Base-by-base conservation (phyloP, 2,797 vertebrate species). In the Chaetophractus vellerosus region DNA sequence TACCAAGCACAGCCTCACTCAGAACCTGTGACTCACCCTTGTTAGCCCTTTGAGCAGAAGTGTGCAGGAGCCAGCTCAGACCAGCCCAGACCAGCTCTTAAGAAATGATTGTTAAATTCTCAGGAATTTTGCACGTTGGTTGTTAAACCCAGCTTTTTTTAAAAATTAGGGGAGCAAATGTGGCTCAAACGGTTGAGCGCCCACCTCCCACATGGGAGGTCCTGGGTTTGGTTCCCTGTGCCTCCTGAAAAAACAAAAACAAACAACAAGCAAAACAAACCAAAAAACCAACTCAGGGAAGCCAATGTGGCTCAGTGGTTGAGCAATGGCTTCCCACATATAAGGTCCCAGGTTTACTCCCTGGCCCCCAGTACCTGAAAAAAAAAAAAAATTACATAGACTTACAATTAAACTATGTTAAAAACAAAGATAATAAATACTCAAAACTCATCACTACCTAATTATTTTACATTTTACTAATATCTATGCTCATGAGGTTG, bases 41-140 rank as follows among this genome's bases (percentile, higher is more conserved):
- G 0, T 26, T 16, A 24, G 21, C 24, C 21, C 45, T 24, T 5
- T 24, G 21, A 31, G 33, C 18, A 24, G 12, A 2, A 0, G 1
- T 21, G n/a, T 28, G 64, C 75, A 38, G 6, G 31, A 23, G 36
- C 89, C 24, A 2, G 45, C 55, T 36, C 38, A 11, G 16, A 18
- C 18, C 18, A 38, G 38, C 45, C 45, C 45, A 45, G 45, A 45
- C 45, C 45, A 1, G 45, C 45, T 45, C 45, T 59, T 4, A 23
- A 15, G 38, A 72, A 23, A 28, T 18, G 2, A 38, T 2, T 57
- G 52, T 36, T n/a, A 38, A 5, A 64, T 31, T 55, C 9, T 31
- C 3, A 55, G 85, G 18, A 79, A 69, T 48, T 61, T 10, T 10
- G 9, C 11, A 9, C 16, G 23, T 64, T 38, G 48, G n/a, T 31